Evolutionary conservation across 2,888 invertebrate species (phyloP), one percentile per base, ranked within the genome.

Genomic region (Tiliacea citrago): DNA sequence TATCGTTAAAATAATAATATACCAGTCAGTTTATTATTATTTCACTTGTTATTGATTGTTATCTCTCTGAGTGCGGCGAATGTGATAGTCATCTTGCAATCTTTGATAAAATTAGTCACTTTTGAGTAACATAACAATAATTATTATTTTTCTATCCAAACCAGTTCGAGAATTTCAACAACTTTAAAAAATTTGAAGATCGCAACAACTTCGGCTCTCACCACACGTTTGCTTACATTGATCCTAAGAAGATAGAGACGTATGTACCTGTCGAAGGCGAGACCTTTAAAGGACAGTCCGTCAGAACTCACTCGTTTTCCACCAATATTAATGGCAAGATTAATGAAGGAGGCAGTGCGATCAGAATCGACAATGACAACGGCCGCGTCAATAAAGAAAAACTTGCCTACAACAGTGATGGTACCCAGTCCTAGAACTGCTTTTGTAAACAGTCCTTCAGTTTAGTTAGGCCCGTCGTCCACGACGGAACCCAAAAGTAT

Each of bases 311-410:
- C 24, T 58, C 10, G 12, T 79, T 45, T 39, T 58, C 49, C 7
- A n/a, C 18, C 0, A 58, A 86, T 51, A 24, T 67, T 10, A 81
- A 86, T 66, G 87, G 87, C 2, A 5, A 58, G 3, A 21, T 78
- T 21, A 63, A n/a, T 7, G 53, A 78, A 55, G 81, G 68, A 7
- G 86, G 69, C 1, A 61, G n/a, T 58, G 5, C 49, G 10, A 58
- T 16, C 39, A 53, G 6, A 0, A 8, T 83, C 1, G 55, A 35
- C 0, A 87, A 87, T 35, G 18, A 75, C 16, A 85, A 87, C 6
- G 87, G 87, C 4, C 9, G 24, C 0, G 69, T 87, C 0, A 24
- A 69, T 0, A 49, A 76, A 63, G 18, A 76, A 29, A 62, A 67
- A 5, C 0, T 63, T 29, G 61, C 8, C 58, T 79, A 60, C 51